phyloP scores from a whole-genome alignment of 1,140 invertebrate species.

The Micrasema longulum region DNA sequence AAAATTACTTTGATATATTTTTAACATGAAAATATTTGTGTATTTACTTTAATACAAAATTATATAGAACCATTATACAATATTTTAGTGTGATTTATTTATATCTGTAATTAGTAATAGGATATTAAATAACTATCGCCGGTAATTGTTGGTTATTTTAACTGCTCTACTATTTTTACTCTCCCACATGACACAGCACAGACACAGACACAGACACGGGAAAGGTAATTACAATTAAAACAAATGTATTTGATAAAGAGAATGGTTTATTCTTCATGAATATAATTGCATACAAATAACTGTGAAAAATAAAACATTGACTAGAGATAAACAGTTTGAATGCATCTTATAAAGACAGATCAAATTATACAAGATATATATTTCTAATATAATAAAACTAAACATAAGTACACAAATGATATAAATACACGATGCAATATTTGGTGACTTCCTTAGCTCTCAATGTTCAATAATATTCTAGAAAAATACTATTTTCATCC shows the following conservation, averaged over 20 bases:
- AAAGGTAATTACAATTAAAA: not conserved
- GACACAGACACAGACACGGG: too few relatives aligned
- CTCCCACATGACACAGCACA: too few relatives aligned
- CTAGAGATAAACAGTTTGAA: slow-evolving; percentile 50
- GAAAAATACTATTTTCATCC: too few relatives aligned
- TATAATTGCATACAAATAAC: slow-evolving; percentile 52
- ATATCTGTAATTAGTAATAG: slow-evolving; percentile 53
- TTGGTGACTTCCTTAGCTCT: slow-evolving; percentile 27
- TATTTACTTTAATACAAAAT: slow-evolving; percentile 27
- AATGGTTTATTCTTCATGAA: not conserved
- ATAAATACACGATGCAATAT: slow-evolving; percentile 37
- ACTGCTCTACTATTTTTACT: too few relatives aligned
- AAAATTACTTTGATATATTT: too few relatives aligned
- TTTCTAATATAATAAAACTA: slow-evolving; percentile 10
- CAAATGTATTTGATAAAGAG: not conserved
- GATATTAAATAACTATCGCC: slow-evolving; percentile 49
- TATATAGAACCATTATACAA: slow-evolving; percentile 33
- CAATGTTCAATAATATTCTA: not conserved
- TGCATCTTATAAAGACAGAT: slow-evolving; percentile 13
- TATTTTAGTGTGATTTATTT: slow-evolving; percentile 54
- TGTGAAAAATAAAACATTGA: slow-evolving; percentile 52
- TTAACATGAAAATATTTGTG: not conserved
- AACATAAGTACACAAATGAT: slow-evolving; percentile 44
- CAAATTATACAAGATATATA: slow-evolving; percentile 13
- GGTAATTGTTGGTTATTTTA: slow-evolving; percentile 31